Base-by-base conservation (phyloP, 2,888 invertebrate species). In the Halictus quadricinctus region DNA sequence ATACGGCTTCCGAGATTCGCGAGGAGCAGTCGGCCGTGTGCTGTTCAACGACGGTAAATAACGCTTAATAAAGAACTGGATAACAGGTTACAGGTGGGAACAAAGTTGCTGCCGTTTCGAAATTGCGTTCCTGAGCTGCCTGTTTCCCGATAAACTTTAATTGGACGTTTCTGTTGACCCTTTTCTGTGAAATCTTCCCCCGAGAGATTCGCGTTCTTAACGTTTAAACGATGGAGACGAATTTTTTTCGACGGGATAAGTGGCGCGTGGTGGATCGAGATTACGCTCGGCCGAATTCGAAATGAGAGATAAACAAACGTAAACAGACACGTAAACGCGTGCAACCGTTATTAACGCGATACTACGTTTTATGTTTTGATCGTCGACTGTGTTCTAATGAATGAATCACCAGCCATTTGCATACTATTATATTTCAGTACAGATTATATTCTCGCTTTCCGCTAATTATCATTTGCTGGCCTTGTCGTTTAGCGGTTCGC, bases 61-160 rank as follows among this genome's bases (percentile, higher is more conserved):
- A 72, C 75, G 81, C n/a, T 80, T 54, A 76, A 81, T 76, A 83
- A 80, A 72, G 81, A 46, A 29, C 21, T 10, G 75, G 83, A 83
- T 83, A 83, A 36, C 76, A n/a, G 69, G 36, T 15, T 66, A 43
- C 15, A 15, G 43, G 36, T 60, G 58, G 82, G 54, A 72, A 83
- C 76, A 76, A 60, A 73, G 76, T 81, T 66, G 81, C 75, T 29
- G 3, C 4, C 50, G 72, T 29, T 18, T 64, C 72, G 60, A 72
- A 81, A 72, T 29, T 72, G 15, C 75, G 58, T 60, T 50, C 72
- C n/a, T 25, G 82, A 7, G 46, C 41, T n/a, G 48, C 81, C 25
- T 66, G 83, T 76, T 41, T 69, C 46, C 43, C 18, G 83, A 81
- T 83, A 83, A 83, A 83, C 58, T 66, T 76, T 81, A 81, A 81